These are phyloP conservation scores for Propithecus perrieri DNA, from an alignment of 2,797 vertebrate species.

Conservation along the genomic window DNA sequence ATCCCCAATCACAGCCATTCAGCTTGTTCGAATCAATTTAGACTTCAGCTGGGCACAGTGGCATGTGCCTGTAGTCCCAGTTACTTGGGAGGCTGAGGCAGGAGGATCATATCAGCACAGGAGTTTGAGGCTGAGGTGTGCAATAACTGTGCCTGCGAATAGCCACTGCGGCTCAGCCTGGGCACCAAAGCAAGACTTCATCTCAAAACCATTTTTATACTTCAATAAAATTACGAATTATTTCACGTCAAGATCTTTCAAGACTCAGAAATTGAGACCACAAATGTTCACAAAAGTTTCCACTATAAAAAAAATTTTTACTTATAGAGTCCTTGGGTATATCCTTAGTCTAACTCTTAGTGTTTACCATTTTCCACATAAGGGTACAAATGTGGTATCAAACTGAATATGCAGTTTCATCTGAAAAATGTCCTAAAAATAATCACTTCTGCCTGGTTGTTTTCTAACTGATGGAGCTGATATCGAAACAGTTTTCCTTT, in stretches of 20 bases:
- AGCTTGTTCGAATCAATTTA: conserved; percentile 20
- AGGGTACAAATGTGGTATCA: conserved; percentile 14
- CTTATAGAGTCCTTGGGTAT: not conserved
- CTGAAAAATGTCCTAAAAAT: conserved; percentile 15
- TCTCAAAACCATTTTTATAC: not conserved
- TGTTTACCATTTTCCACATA: not conserved
- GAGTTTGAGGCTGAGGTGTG: not conserved
- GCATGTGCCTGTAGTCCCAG: not conserved
- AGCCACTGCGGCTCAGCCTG: not conserved
- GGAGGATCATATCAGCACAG: not conserved
- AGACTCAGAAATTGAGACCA: not conserved
- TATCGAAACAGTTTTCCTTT: not conserved
- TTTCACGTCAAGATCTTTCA: conserved; percentile 23
- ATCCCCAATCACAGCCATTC: not conserved
- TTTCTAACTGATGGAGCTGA: conserved; percentile 12
- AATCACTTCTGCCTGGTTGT: not conserved
- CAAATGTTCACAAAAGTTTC: conserved; percentile 14
- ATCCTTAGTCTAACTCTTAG: not conserved
- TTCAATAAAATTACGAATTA: conserved; percentile 24
- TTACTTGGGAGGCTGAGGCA: not conserved
- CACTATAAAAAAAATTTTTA: not conserved
- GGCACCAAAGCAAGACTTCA: not conserved
- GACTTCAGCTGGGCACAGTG: not conserved
- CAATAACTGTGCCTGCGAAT: not conserved
- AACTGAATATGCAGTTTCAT: conserved; percentile 34